Percentiles rank a stretch among this genome's conserved stretches.
phyloP scores from a whole-genome alignment of 2,113 vertebrate genomes.

The Nansenia antarctica region DNA sequence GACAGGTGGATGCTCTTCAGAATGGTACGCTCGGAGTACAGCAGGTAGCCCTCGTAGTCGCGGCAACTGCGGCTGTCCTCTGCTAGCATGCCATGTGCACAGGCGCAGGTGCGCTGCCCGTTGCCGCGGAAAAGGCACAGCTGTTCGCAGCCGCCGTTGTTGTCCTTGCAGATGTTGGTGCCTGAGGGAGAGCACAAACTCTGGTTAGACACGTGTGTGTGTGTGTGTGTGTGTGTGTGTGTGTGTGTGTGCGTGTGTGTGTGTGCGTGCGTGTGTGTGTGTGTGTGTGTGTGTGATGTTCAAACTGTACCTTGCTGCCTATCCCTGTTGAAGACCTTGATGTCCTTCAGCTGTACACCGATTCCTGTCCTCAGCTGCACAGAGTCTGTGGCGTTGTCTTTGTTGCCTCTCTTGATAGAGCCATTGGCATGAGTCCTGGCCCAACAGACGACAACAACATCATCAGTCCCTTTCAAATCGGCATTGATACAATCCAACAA shows the following conservation, averaged over 20 bases:
- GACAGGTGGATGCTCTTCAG: slow-evolving; percentile 97
- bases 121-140: slow-evolving; percentile 90
- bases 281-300: neutral
- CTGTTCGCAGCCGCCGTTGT: slow-evolving; percentile 92
- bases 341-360: slow-evolving; percentile 96
- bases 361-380: slow-evolving; percentile 92
- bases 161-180: slow-evolving; percentile 89
- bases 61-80: slow-evolving; percentile 87
- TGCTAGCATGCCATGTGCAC: slow-evolving; percentile 92
- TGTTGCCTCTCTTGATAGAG: slow-evolving; percentile 94
- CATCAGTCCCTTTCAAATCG: neutral
- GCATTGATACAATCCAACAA: neutral
- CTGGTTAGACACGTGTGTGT: neutral
- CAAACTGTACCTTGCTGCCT: slow-evolving; percentile 91
- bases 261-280: neutral
- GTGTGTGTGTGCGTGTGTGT: neutral
- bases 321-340: slow-evolving; percentile 95
- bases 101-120: slow-evolving; percentile 84
- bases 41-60: slow-evolving; percentile 93
- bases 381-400: slow-evolving; percentile 93
- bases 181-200: slow-evolving; percentile 69
- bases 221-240: neutral
- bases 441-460: slow-evolving; percentile 17
- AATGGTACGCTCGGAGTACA: slow-evolving; percentile 96
- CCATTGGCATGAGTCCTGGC: slow-evolving; percentile 93